Evolutionary conservation across 2,113 vertebrate species (phyloP), one percentile per base, ranked within the genome.

Genomic region (Tetraodon nigroviridis): DNA sequence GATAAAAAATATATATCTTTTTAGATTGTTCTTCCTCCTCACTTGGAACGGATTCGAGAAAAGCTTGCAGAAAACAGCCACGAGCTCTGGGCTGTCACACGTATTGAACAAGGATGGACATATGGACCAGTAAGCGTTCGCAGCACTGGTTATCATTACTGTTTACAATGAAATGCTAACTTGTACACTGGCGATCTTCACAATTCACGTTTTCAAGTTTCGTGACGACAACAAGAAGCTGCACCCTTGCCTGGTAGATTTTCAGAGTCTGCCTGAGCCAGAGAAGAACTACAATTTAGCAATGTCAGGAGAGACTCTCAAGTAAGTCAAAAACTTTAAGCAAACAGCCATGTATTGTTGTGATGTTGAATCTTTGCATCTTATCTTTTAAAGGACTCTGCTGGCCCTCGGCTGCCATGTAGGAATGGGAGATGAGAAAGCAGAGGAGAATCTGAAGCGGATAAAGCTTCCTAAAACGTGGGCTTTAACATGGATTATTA

Each of bases 1-100:
- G n/a, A n/a, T n/a, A n/a, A n/a, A n/a, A n/a, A n/a, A n/a, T n/a
- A n/a, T n/a, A n/a, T n/a, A n/a, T 48, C 45, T 61, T 12, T 71
- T 81, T 84, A 98, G 96, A 96, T 98, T 64, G 95, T 97, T 46
- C 87, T 98, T 73, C 95, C 95, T 75, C 94, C 94, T 61, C 96
- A 98, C 64, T 83, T 98, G 81, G 96, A 98, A 78, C 92, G 94
- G 50, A 93, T 98, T 78, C 88, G 96, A 84, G 95, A 98, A 86
- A 98, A 95, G 69, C 88, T 98, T 72, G 96, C 96, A 40, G 96
- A 98, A 78, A 98, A 98, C 72, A 98, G 97, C 79, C 96, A 98
- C 7, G 96, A 98, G 78, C 88, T 98, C 64, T 98, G 96, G 96
- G 94, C 94, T 51, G 92, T 98, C 79, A 98, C 95, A 76, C 96